Evolutionary conservation across 2,113 vertebrate species (phyloP).

Genomic region (Leucoraja erinaceus): DNA sequence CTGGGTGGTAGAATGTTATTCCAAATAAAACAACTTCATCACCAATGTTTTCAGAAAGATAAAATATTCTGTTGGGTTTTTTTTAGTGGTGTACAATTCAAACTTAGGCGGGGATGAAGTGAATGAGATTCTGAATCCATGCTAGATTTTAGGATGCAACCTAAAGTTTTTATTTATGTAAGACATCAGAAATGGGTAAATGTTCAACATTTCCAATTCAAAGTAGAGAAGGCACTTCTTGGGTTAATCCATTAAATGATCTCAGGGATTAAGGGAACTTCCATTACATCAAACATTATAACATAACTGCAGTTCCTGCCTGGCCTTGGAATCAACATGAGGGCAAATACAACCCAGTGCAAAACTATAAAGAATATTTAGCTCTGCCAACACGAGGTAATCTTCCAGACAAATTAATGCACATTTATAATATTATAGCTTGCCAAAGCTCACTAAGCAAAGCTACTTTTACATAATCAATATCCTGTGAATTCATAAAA

Average conservation of each 20-base stretch:
- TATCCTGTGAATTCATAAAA: background rate
- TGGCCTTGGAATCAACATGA: background rate
- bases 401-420: no score
- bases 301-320: background rate
- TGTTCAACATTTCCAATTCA: background rate
- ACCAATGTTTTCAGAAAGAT: background rate
- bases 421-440: background rate
- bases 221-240: background rate
- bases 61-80: background rate
- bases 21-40: background rate
- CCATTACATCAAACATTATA: background rate
- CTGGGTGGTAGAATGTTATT: background rate
- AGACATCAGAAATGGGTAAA: background rate
- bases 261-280: no score
- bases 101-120: background rate
- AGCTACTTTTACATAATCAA: background rate
- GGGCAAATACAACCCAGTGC: no score
- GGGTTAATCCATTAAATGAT: background rate
- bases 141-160: background rate
- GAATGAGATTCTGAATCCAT: background rate
- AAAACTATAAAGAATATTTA: no score
- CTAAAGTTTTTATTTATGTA: background rate
- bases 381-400: no score
- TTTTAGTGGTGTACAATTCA: conserved; percentile 2
- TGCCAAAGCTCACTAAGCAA: background rate